These are phyloP conservation scores for Aphaenogaster floridana DNA, from an alignment of 1,140 invertebrate species.

Conservation along the genomic window DNA sequence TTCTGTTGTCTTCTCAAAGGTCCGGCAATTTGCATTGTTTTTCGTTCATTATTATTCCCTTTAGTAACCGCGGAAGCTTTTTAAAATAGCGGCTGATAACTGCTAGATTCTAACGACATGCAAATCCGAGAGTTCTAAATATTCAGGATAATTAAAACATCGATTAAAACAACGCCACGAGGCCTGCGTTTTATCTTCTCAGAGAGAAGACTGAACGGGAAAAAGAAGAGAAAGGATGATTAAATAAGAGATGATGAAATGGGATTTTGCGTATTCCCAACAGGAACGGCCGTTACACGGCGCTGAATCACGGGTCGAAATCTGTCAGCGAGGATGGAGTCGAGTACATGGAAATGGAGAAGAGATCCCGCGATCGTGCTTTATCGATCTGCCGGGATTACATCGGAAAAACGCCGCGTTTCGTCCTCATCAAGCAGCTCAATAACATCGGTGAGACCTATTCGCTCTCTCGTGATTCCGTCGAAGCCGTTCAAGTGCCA, in stretches of 20 bases:
- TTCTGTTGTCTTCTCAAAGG: background rate
- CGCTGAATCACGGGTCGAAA: constrained; percentile 88
- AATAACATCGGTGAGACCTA: constrained; percentile 90
- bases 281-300: constrained; percentile 90
- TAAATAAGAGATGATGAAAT: constrained; percentile 9
- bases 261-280: constrained; percentile 7
- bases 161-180: background rate
- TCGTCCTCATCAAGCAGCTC: constrained; percentile 92
- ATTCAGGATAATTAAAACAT: background rate
- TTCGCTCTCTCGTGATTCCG: background rate
- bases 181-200: background rate
- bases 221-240: background rate
- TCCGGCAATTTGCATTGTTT: background rate
- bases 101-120: background rate
- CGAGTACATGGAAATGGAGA: constrained; percentile 90
- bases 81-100: background rate
- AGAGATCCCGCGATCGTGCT: constrained; percentile 89
- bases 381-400: constrained; percentile 90
- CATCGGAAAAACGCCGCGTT: constrained; percentile 89
- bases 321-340: constrained; percentile 86
- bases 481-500: constrained; percentile 7
- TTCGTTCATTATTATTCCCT: background rate
- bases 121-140: background rate
- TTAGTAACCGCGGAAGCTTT: background rate
- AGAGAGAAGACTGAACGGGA: background rate